Conservation (phyloP, 2,888 invertebrate genomes). For the Pterostichus niger region DNA sequence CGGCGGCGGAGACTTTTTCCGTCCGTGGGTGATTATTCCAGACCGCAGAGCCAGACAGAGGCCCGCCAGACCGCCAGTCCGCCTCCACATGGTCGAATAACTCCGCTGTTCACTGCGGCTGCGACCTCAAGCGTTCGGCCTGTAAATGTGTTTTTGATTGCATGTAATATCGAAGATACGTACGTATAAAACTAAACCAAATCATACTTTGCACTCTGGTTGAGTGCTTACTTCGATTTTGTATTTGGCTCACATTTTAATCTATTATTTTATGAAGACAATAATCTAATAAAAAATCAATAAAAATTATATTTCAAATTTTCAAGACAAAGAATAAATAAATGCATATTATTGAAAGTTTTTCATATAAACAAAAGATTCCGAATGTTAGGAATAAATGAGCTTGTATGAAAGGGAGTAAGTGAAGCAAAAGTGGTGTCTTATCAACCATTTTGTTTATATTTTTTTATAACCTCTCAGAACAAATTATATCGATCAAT, state of each 20-base stretch:
- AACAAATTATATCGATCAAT: no score
- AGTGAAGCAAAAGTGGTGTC: no score
- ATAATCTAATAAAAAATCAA: no score
- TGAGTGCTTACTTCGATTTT: neutral
- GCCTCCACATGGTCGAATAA: conserved; percentile 43
- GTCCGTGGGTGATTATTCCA: neutral
- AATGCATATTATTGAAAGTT: no score
- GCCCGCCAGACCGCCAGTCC: neutral
- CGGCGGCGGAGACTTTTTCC: neutral
- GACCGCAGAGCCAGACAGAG: conserved; percentile 28
- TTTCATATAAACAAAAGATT: no score
- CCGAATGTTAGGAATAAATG: no score
- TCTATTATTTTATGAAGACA: no score
- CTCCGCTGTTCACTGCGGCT: neutral
- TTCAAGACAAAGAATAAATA: no score
- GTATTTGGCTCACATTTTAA: neutral
- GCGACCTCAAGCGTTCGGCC: conserved; percentile 36
- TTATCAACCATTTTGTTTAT: no score
- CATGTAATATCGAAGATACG: neutral
- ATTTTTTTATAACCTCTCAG: no score
- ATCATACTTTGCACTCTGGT: neutral
- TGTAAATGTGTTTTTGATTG: conserved; percentile 38
- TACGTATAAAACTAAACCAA: neutral
- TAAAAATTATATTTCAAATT: no score
- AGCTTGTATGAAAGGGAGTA: no score